Conservation (phyloP, 2,888 invertebrate species). For the Phasia obesa region DNA sequence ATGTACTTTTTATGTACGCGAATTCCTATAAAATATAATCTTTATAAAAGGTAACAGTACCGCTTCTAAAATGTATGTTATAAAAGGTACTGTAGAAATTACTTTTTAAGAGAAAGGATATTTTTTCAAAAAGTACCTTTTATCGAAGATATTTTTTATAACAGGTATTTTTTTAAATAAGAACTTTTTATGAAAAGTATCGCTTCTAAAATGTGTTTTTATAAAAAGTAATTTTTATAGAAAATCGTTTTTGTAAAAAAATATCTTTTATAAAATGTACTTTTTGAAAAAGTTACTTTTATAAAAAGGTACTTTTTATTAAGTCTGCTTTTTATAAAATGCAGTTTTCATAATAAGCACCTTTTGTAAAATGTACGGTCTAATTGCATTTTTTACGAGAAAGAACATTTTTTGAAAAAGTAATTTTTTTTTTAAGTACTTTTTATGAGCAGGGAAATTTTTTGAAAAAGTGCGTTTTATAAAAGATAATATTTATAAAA, state of each 20-base stretch:
- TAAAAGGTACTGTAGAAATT: too few relatives aligned
- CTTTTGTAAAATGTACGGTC: too few relatives aligned
- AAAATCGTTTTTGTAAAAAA: neutral
- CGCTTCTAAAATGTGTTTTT: neutral
- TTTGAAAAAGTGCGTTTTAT: too few relatives aligned
- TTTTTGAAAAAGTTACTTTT: too few relatives aligned
- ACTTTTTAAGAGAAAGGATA: too few relatives aligned
- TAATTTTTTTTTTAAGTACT: too few relatives aligned
- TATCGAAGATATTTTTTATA: neutral
- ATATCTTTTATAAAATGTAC: neutral
- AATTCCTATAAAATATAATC: neutral
- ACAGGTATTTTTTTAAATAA: neutral
- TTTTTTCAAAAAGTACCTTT: neutral
- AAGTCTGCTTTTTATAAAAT: neutral
- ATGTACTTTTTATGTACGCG: neutral
- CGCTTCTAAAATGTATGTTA: neutral
- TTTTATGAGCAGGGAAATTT: too few relatives aligned
- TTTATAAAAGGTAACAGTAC: neutral
- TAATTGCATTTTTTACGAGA: too few relatives aligned
- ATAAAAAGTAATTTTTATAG: neutral
- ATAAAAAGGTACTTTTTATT: neutral
- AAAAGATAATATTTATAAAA: too few relatives aligned
- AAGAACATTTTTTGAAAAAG: too few relatives aligned
- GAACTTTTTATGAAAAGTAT: neutral
- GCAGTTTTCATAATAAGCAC: neutral